A percentile compares a stretch with the other conserved stretches of the same genome.
These are phyloP conservation scores for Chascanopsetta lugubris DNA, from an alignment of 2,113 vertebrate species.

Conservation along the genomic window DNA sequence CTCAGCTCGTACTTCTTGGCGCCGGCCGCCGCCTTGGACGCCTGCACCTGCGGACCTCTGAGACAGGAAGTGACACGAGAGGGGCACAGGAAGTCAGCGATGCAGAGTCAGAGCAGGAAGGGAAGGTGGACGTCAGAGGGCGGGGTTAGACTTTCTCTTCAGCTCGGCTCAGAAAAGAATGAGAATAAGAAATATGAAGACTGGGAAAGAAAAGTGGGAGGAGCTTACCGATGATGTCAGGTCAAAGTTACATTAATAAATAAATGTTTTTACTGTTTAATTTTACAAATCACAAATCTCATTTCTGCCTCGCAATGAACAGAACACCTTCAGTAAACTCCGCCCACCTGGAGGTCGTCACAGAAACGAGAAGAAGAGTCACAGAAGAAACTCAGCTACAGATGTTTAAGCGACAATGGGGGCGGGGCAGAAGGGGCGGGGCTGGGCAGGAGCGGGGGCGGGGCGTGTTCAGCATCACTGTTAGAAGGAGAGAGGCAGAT, in stretches of 20 bases:
- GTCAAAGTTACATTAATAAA: no score
- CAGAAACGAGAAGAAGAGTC: not conserved
- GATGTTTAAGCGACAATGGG: not conserved
- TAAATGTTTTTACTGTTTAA: no score
- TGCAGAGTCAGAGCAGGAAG: not conserved
- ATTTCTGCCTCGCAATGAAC: no score
- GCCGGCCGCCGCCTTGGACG: slow-evolving; percentile 88
- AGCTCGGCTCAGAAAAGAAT: not conserved
- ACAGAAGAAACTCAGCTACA: not conserved
- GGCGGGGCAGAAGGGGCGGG: not conserved
- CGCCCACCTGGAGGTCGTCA: slow-evolving; percentile 23
- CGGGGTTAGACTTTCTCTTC: not conserved
- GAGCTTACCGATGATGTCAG: slow-evolving; percentile 27
- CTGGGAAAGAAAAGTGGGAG: not conserved
- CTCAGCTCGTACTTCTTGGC: slow-evolving; percentile 94
- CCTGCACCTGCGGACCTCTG: slow-evolving; percentile 91
- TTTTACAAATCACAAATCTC: no score
- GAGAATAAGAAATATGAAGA: no score
- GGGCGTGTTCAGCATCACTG: not conserved
- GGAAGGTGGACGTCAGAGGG: slow-evolving; percentile 6
- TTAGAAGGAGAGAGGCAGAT: not conserved
- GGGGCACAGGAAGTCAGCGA: slow-evolving; percentile 23
- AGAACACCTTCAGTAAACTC: slow-evolving; percentile 36
- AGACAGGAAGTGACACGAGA: slow-evolving; percentile 1
- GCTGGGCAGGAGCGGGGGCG: no score